A percentile compares a stretch with the other conserved stretches of the same genome.
phyloP scores from a whole-genome alignment of 1,140 invertebrate genomes.

The Tribolium castaneum region DNA sequence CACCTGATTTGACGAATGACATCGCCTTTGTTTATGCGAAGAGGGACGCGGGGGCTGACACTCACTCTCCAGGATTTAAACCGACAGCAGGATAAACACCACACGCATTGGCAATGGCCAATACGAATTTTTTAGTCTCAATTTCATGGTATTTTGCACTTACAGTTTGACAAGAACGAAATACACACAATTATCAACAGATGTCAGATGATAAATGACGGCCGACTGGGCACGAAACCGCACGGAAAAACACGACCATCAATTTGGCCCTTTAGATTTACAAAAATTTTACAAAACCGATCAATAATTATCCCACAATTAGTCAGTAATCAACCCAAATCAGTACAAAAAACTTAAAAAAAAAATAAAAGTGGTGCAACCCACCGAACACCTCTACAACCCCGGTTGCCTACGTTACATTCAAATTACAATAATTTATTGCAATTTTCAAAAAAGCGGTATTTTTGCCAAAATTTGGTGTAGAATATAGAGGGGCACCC shows the following conservation, averaged over 20 bases:
- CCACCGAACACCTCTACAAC: too few relatives aligned
- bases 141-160: slow-evolving; percentile 38
- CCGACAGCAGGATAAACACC: background rate
- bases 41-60: background rate
- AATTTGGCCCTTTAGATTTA: background rate
- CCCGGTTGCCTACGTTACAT: too few relatives aligned
- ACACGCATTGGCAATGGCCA: slow-evolving; percentile 42
- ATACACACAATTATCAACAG: slow-evolving; percentile 41
- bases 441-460: too few relatives aligned
- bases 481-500: background rate
- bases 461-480: too few relatives aligned
- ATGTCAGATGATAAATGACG: slow-evolving; percentile 35
- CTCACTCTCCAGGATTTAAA: slow-evolving; percentile 11
- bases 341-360: background rate
- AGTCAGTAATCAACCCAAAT: background rate
- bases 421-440: too few relatives aligned
- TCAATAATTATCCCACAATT: too few relatives aligned
- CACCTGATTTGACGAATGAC: slow-evolving; percentile 46
- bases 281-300: too few relatives aligned
- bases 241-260: background rate
- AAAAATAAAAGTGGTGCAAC: too few relatives aligned
- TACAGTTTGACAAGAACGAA: slow-evolving; percentile 4
- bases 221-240: background rate
- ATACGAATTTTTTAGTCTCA: slow-evolving; percentile 34
- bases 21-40: slow-evolving; percentile 34